Conservation (phyloP, 2,888 invertebrate genomes). For the Melanostoma mellinum region DNA sequence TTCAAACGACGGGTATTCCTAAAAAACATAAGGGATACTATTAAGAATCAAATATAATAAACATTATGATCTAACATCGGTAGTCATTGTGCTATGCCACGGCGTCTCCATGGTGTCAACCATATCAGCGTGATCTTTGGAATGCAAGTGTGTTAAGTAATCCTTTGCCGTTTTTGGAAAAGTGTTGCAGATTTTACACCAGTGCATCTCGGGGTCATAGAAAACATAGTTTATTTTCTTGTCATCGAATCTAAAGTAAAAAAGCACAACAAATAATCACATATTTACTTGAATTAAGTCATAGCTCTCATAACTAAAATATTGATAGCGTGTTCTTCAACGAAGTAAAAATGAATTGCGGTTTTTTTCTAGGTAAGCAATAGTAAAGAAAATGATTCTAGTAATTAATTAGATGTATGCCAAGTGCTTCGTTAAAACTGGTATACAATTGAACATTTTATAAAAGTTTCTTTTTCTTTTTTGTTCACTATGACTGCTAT, state of each 20-base stretch:
- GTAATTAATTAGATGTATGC: no score
- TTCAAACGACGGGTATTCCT: constrained; percentile 87
- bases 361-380: no score
- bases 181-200: constrained; percentile 93
- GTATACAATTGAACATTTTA: no score
- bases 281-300: neutral
- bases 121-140: constrained; percentile 86
- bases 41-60: constrained; percentile 10
- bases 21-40: constrained; percentile 3
- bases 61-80: constrained; percentile 76
- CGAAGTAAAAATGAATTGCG: no score
- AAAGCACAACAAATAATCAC: neutral
- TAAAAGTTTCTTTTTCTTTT: no score
- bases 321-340: no score
- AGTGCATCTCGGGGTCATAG: constrained; percentile 95
- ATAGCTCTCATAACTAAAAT: no score
- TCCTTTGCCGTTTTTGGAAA: constrained; percentile 94
- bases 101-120: constrained; percentile 79
- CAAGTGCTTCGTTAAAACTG: no score
- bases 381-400: no score
- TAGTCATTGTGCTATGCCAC: constrained; percentile 79
- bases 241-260: constrained; percentile 21
- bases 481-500: no score
- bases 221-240: constrained; percentile 89
- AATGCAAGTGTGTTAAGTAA: constrained; percentile 92